phyloP scores from a whole-genome alignment of 2,888 invertebrate genomes.

The Julus scanicus region DNA sequence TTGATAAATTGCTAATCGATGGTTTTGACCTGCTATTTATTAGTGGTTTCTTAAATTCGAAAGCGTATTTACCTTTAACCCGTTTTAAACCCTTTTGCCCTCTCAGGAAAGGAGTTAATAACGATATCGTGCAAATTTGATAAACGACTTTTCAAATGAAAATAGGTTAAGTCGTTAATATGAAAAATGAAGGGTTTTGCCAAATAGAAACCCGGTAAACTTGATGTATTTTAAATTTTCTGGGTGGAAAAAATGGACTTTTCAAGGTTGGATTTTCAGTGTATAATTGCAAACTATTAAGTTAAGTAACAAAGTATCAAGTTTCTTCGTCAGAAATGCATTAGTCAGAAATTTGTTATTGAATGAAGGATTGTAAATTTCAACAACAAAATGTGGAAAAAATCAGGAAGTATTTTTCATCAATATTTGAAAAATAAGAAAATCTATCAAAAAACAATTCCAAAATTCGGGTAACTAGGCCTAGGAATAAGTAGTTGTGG shows the following conservation, averaged over 20 bases:
- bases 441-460: no score
- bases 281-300: no score
- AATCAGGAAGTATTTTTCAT: no score
- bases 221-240: neutral
- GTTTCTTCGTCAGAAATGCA: no score
- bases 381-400: no score
- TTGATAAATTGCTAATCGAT: neutral
- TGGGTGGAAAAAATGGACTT: neutral
- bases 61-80: conserved; percentile 1
- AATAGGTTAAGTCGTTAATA: neutral
- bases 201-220: neutral
- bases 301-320: no score
- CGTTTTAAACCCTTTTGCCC: neutral
- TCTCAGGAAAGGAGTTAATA: neutral
- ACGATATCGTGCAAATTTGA: neutral
- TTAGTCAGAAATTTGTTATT: no score
- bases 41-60: neutral
- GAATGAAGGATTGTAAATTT: no score
- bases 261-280: neutral
- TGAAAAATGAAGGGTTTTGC: neutral
- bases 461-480: no score
- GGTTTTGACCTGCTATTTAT: neutral
- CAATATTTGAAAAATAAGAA: no score
- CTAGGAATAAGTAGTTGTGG: no score
- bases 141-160: neutral